Evolutionary conservation across 1,140 invertebrate genomes (phyloP).

Genomic region (Drosophila pruinosa): DNA sequence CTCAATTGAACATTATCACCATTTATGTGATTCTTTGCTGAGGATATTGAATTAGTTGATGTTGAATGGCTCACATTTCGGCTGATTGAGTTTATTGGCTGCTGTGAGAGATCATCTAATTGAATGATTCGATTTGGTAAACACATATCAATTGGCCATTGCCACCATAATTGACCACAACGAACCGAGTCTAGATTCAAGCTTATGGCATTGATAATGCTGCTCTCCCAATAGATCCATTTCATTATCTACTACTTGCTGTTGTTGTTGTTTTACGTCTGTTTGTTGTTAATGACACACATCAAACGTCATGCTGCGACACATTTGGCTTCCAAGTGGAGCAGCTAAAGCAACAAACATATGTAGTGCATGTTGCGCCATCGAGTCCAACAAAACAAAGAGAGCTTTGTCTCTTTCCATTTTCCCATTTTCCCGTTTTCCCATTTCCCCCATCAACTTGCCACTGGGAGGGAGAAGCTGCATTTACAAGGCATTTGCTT

Average conservation of each 20-base stretch:
- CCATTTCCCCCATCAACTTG: neutral
- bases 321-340: slow-evolving; percentile 23
- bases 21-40: too few relatives aligned
- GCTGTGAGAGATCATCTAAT: neutral
- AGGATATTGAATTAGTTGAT: slow-evolving; percentile 4
- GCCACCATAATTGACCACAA: neutral
- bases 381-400: slow-evolving; percentile 1
- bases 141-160: slow-evolving; percentile 1
- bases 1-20: too few relatives aligned
- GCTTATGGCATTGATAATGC: neutral
- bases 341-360: slow-evolving; percentile 17
- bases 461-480: neutral
- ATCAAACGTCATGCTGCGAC: slow-evolving; percentile 44
- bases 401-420: slow-evolving; percentile 12
- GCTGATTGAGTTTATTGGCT: neutral
- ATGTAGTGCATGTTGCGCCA: slow-evolving; percentile 25
- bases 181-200: neutral
- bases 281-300: slow-evolving; percentile 36
- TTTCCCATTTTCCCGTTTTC: too few relatives aligned
- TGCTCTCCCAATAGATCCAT: slow-evolving; percentile 6
- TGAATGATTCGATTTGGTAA: neutral
- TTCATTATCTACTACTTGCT: neutral
- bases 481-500: slow-evolving; percentile 45
- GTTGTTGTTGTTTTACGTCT: neutral
- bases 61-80: neutral